Percentiles rank a stretch among this genome's conserved stretches.
Evolutionary conservation across 1,140 invertebrate genomes (phyloP).

Genomic region (Microplitis demolitor): DNA sequence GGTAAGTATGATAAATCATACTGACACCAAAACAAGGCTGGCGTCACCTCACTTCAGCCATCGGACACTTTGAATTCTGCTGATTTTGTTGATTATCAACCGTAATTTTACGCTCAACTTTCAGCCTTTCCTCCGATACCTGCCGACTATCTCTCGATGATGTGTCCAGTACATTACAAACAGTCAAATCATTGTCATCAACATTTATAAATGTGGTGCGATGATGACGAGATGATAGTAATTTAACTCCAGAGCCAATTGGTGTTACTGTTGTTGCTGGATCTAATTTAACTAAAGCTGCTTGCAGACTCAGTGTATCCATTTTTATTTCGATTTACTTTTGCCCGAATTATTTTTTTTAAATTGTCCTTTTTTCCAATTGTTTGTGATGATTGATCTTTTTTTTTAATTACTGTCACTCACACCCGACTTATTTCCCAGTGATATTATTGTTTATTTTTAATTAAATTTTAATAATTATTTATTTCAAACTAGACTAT

Average conservation of each 20-base stretch:
- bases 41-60: conserved; percentile 60
- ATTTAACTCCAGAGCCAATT: conserved; percentile 48
- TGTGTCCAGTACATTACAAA: conserved; percentile 34
- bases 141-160: conserved; percentile 3
- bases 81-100: conserved; percentile 35
- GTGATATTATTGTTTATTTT: not conserved
- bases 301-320: conserved; percentile 57
- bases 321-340: conserved; percentile 32
- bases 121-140: conserved; percentile 20
- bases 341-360: conserved; percentile 11
- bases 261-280: conserved; percentile 58
- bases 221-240: conserved; percentile 42
- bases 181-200: conserved; percentile 47
- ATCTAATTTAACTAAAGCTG: conserved; percentile 56
- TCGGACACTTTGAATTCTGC: conserved; percentile 44
- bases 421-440: not conserved
- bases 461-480: not conserved
- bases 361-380: not conserved
- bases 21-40: conserved; percentile 55
- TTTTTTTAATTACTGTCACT: not conserved
- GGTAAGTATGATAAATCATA: conserved; percentile 58
- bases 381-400: not conserved
- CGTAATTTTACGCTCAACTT: conserved; percentile 24
- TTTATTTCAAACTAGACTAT: not conserved
- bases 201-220: conserved; percentile 45